Base-by-base conservation (phyloP, 2,797 vertebrate genomes). In the Chloroceryle inda region DNA sequence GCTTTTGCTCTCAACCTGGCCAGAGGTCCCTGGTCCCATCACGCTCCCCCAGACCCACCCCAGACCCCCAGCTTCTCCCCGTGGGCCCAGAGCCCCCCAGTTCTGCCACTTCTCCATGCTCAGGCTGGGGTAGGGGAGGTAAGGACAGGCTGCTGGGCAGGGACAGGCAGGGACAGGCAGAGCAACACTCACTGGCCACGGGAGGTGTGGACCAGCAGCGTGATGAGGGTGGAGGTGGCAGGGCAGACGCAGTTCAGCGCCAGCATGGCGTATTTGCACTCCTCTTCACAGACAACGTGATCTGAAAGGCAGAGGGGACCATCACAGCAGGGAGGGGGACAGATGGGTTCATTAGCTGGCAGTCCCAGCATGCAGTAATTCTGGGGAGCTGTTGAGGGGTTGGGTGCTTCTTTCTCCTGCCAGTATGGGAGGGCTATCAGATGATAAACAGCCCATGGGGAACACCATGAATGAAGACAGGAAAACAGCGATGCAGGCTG, bases 251-350 rank as follows among this genome's bases (percentile, higher is more conserved):
- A 99, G 97, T 99, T 99, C 66, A 99, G 97, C 0, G 99, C 99
- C 98, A 99, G 96, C 99, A 99, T 98, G 96, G 99, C 99, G 0
- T 98, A 99, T 66, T 99, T 99, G 97, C 99, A 99, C 88, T 99
- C 99, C 86, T 99, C 99, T 94, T 99, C 99, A 12, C 99, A 99
- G 72, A 99, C 99, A 23, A 99, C 99, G 0, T 99, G 99, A 97
- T 99, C 99, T 99, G 96, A 50, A 97, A 97, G 69, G 71, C 80
- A 78, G 24, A 89, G 13, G 33, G 71, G 21, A 44, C 13, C 0
- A 0, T 85, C 38, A 59, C 0, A 0, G 53, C 1, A 3, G 19
- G 71, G 14, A 77, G 3, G 12, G 24, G 38, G 35, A 53, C 0
- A 5, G 47, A 22, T 1, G 24, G 31, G 23, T 1, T 73, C 68